These are phyloP conservation scores for Mactra quadrangularis DNA, from an alignment of 1,140 invertebrate species.

Conservation along the genomic window DNA sequence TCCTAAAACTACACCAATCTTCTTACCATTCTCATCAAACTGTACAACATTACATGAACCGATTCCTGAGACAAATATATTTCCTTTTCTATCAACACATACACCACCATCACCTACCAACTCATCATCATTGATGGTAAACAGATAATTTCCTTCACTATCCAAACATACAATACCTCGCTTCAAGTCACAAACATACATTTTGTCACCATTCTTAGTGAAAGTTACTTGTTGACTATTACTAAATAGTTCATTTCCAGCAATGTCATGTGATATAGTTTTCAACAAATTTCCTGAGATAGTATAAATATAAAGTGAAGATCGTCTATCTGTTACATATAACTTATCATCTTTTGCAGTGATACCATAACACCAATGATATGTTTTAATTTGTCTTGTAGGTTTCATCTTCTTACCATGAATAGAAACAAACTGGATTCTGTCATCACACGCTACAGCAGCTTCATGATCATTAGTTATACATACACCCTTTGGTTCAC, in stretches of 20 bases:
- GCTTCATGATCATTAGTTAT: conserved; percentile 5
- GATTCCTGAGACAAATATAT: conserved; percentile 7
- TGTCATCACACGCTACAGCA: not conserved
- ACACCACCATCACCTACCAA: not conserved
- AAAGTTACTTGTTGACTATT: too few species aligned
- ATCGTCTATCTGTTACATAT: too few species aligned
- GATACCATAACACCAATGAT: conserved; percentile 16
- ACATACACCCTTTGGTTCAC: not conserved
- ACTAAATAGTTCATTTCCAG: too few species aligned
- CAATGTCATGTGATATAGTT: too few species aligned
- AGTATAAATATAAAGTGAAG: too few species aligned
- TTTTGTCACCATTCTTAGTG: too few species aligned
- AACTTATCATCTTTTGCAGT: not conserved
- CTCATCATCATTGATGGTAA: not conserved
- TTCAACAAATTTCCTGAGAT: too few species aligned
- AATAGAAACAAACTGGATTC: conserved; percentile 21
- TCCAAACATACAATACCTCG: conserved; percentile 11
- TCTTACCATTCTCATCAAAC: not conserved
- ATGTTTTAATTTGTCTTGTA: not conserved
- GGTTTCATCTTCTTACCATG: not conserved
- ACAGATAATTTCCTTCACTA: not conserved
- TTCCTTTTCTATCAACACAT: conserved; percentile 24
- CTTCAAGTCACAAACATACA: too few species aligned
- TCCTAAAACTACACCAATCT: conserved; percentile 6
- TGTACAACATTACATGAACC: conserved; percentile 19